phyloP scores from a whole-genome alignment of 2,888 invertebrate genomes.

The Salpingus planirostris region DNA sequence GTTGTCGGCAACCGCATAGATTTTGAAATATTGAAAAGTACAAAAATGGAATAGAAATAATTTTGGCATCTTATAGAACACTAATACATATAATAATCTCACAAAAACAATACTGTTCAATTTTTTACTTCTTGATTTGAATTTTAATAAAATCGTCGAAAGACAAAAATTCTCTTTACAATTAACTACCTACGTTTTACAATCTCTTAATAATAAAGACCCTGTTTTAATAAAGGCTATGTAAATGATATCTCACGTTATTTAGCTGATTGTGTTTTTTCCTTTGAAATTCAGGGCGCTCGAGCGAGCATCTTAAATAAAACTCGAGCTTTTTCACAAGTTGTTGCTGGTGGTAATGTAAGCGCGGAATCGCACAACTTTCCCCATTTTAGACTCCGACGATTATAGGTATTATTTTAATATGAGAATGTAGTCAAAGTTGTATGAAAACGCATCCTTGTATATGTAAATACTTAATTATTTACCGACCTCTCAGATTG shows the following conservation, averaged over 20 bases:
- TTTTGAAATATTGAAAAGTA: slow-evolving; percentile 7
- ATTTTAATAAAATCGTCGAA: too few relatives aligned
- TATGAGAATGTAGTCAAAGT: too few relatives aligned
- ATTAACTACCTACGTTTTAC: slow-evolving; percentile 34
- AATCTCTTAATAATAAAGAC: slow-evolving; percentile 41
- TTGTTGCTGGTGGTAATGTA: too few relatives aligned
- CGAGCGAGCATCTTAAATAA: too few relatives aligned
- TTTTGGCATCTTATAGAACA: slow-evolving; percentile 21
- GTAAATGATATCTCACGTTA: slow-evolving; percentile 37
- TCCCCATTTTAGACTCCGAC: too few relatives aligned
- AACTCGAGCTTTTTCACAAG: too few relatives aligned
- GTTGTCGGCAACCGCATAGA: slow-evolving; percentile 12
- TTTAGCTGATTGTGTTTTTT: slow-evolving; percentile 32
- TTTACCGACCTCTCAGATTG: too few relatives aligned
- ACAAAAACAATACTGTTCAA: slow-evolving; percentile 35
- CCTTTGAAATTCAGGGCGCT: slow-evolving; percentile 25
- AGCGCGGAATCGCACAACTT: too few relatives aligned
- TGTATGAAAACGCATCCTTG: too few relatives aligned
- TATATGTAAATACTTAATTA: too few relatives aligned
- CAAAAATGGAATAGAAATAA: slow-evolving; percentile 18
- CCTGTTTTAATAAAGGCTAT: slow-evolving; percentile 44
- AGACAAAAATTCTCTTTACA: slow-evolving; percentile 29
- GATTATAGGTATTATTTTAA: too few relatives aligned
- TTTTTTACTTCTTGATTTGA: slow-evolving; percentile 20
- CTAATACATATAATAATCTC: slow-evolving; percentile 21